Evolutionary conservation across 2,888 invertebrate genomes (phyloP).

Genomic region (Pterobdella sp.): DNA sequence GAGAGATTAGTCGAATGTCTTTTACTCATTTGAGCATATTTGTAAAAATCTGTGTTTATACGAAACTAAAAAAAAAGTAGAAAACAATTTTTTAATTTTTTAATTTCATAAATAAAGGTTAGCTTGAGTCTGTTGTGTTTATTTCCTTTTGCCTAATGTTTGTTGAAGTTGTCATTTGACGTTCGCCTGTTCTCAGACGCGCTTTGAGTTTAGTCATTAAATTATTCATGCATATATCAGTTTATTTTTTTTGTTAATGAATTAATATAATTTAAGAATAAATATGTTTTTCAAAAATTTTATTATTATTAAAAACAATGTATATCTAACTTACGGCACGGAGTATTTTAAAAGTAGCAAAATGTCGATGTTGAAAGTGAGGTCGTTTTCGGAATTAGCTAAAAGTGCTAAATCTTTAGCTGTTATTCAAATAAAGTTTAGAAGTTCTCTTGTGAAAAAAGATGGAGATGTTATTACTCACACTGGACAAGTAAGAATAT

Average conservation of each 20-base stretch:
- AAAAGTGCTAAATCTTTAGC: constrained; percentile 10
- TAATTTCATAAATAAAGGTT: too few species aligned
- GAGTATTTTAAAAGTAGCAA: constrained; percentile 10
- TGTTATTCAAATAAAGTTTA: constrained; percentile 3
- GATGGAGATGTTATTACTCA: constrained; percentile 24
- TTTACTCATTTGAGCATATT: too few species aligned
- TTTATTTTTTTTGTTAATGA: neutral
- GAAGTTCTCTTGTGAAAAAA: constrained; percentile 16
- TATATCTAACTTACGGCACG: too few species aligned
- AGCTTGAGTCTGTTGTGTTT: too few species aligned
- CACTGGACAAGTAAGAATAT: constrained; percentile 19
- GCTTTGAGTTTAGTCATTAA: neutral
- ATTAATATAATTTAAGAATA: neutral
- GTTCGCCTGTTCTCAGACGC: neutral
- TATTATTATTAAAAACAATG: neutral
- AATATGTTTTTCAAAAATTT: neutral
- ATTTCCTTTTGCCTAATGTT: too few species aligned
- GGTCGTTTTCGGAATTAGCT: constrained; percentile 20
- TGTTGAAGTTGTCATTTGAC: too few species aligned
- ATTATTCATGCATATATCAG: neutral
- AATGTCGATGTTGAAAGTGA: constrained; percentile 17
- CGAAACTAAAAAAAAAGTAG: neutral
- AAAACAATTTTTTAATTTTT: neutral
- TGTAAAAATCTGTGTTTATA: too few species aligned
- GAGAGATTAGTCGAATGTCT: too few species aligned